Evolutionary conservation across 2,113 vertebrate species (phyloP).

Genomic region (Clarias macrocephalus): DNA sequence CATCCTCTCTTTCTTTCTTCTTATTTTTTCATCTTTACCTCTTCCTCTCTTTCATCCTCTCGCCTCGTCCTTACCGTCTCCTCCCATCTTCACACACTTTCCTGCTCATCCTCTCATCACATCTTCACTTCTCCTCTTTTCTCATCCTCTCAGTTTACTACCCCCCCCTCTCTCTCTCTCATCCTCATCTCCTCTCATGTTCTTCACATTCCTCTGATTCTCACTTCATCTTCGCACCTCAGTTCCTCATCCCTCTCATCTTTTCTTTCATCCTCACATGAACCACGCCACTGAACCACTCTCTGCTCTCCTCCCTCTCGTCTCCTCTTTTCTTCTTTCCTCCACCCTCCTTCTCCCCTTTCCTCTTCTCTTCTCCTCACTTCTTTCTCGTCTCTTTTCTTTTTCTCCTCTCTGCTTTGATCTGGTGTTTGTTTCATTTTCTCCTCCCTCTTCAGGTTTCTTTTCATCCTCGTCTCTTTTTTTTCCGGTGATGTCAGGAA

Average conservation of each 20-base stretch:
- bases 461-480: not conserved
- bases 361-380: not conserved
- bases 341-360: not conserved
- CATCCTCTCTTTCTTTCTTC: accelerated
- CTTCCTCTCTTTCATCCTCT: not conserved
- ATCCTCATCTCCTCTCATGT: no score
- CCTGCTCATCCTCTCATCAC: accelerated
- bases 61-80: accelerated
- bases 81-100: accelerated
- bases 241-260: no score
- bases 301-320: not conserved
- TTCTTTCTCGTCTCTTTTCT: not conserved
- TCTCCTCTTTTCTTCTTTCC: not conserved
- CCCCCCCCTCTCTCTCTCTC: not conserved
- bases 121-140: no score
- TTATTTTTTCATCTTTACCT: no score
- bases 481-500: not conserved
- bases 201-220: no score
- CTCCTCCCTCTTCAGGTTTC: not conserved
- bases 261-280: no score
- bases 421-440: no score
- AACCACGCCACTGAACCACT: not conserved
- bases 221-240: no score
- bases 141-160: accelerated
- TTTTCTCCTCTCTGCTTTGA: no score